A percentile compares a stretch with the other conserved stretches of the same genome.
Evolutionary conservation across 2,888 invertebrate genomes (phyloP).

Genomic region (Microchrysa polita): DNA sequence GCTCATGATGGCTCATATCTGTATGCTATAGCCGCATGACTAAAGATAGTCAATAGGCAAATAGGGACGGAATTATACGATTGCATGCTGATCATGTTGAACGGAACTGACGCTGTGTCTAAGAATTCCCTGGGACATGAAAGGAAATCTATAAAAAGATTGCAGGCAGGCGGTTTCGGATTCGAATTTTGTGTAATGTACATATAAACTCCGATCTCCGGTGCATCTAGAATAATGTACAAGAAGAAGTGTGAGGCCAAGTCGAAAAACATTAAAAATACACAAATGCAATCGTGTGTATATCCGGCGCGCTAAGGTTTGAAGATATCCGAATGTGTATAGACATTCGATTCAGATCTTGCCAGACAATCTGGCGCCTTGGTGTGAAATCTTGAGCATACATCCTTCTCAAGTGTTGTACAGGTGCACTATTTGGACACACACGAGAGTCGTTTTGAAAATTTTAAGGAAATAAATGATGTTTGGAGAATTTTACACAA

Average conservation of each 20-base stretch:
- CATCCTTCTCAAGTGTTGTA: not conserved
- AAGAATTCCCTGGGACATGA: conserved; percentile 20
- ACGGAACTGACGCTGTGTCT: conserved; percentile 29
- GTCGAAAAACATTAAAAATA: conserved; percentile 15
- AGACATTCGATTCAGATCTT: conserved; percentile 6
- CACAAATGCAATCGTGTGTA: not conserved
- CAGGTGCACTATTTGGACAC: not conserved
- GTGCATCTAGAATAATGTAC: conserved; percentile 11
- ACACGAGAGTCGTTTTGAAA: not conserved
- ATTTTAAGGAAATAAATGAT: not conserved
- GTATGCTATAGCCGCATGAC: not conserved
- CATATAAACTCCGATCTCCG: too few species aligned
- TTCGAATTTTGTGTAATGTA: too few species aligned
- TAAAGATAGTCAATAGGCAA: not conserved
- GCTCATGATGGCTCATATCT: not conserved
- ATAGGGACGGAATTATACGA: conserved; percentile 9
- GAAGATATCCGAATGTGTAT: not conserved
- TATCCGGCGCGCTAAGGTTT: conserved; percentile 23
- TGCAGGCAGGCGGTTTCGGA: too few species aligned
- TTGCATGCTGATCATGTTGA: not conserved
- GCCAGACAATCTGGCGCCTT: conserved; percentile 39
- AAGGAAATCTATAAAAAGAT: conserved; percentile 40
- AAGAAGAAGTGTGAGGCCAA: conserved; percentile 9
- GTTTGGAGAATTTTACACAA: too few species aligned
- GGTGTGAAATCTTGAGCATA: conserved; percentile 18